Evolutionary conservation across 2,797 vertebrate genomes (phyloP).

Genomic region (Myotis daubentonii): DNA sequence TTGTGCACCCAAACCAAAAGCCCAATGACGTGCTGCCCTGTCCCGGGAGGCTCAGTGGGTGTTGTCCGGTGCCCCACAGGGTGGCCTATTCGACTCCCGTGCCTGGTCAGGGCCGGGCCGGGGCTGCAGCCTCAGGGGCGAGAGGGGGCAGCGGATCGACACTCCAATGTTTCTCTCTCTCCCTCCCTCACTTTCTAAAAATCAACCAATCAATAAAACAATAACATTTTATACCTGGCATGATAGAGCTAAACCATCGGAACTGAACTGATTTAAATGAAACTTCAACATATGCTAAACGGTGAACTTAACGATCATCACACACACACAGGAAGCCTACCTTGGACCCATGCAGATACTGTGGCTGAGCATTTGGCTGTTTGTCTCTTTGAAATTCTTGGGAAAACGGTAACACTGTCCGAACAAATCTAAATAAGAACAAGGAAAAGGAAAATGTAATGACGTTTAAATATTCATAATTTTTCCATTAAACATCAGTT

Average conservation of each 20-base stretch:
- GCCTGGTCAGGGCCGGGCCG: no score
- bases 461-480: neutral
- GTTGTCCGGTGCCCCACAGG: no score
- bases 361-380: conserved; percentile 97
- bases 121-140: no score
- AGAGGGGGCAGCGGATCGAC: no score
- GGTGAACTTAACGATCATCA: neutral
- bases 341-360: conserved; percentile 98
- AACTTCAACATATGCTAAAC: neutral
- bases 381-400: conserved; percentile 99
- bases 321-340: conserved; percentile 81
- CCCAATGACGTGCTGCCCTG: neutral
- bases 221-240: neutral
- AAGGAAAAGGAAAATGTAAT: neutral
- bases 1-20: no score
- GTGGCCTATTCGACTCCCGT: no score
- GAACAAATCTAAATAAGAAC: conserved; percentile 91
- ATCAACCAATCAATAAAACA: neutral
- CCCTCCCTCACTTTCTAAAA: neutral
- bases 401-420: conserved; percentile 96
- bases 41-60: no score
- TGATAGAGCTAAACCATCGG: neutral
- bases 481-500: neutral
- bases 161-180: neutral
- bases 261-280: neutral